A percentile compares a stretch with the other conserved stretches of the same genome.
Conservation (phyloP, 2,888 invertebrate genomes). For the Apocheima hispidaria region DNA sequence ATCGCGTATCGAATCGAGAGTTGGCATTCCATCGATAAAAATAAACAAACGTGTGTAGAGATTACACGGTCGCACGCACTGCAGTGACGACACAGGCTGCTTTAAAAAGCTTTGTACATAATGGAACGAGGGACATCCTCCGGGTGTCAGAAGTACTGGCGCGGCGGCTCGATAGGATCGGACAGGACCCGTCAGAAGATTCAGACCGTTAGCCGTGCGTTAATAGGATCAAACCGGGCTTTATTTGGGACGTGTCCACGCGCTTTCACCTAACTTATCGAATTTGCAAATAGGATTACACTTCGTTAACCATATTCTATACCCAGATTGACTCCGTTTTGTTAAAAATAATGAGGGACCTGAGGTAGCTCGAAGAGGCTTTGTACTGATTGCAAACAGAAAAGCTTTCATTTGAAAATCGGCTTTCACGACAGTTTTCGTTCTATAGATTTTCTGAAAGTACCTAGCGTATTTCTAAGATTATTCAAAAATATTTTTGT, state of each 20-base stretch:
- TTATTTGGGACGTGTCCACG: constrained; percentile 82
- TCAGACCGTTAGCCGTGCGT: constrained; percentile 80
- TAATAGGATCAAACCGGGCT: constrained; percentile 85
- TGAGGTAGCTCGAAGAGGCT: constrained; percentile 7
- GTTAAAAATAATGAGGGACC: constrained; percentile 40
- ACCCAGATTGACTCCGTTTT: constrained; percentile 39
- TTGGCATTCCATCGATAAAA: constrained; percentile 59
- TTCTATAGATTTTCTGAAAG: not conserved
- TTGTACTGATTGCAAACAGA: constrained; percentile 15
- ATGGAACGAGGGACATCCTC: constrained; percentile 55
- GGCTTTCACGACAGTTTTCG: not conserved
- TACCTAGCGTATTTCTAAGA: not conserved
- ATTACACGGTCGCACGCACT: constrained; percentile 48
- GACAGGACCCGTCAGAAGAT: constrained; percentile 72
- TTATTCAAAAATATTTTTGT: not conserved
- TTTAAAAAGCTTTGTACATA: constrained; percentile 54
- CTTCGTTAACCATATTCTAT: constrained; percentile 74
- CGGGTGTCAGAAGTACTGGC: constrained; percentile 53
- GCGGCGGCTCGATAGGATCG: constrained; percentile 69
- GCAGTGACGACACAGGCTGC: constrained; percentile 41
- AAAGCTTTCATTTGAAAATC: constrained; percentile 15
- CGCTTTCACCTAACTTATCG: constrained; percentile 84
- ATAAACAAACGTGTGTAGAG: constrained; percentile 56
- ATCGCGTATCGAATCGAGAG: constrained; percentile 50
- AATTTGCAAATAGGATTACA: constrained; percentile 85